These are phyloP conservation scores for Anguilla rostrata DNA, from an alignment of 2,113 vertebrate genomes.

Conservation along the genomic window DNA sequence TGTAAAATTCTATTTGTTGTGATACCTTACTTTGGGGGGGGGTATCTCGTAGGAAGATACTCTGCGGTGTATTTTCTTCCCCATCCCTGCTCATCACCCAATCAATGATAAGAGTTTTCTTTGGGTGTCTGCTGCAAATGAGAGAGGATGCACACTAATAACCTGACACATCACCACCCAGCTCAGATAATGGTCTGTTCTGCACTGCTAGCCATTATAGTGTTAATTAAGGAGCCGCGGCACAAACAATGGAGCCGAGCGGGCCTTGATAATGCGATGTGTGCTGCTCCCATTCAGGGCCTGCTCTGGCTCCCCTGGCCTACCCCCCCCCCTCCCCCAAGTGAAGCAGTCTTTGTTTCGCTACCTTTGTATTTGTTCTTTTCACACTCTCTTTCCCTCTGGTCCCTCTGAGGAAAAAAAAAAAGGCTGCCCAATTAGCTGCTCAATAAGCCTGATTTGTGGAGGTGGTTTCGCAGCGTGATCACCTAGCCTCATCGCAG, in stretches of 20 bases:
- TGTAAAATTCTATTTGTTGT: too few species aligned
- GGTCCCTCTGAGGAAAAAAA: conserved; percentile 44
- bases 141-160: not conserved
- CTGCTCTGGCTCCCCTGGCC: not conserved
- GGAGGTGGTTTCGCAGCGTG: conserved; percentile 14
- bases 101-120: not conserved
- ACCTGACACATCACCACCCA: not conserved
- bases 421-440: conserved; percentile 22
- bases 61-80: too few species aligned
- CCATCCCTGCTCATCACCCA: not conserved
- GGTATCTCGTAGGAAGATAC: too few species aligned
- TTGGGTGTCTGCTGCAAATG: not conserved
- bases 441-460: conserved; percentile 33
- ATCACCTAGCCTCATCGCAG: conserved; percentile 7
- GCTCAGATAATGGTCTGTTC: conserved; percentile 10
- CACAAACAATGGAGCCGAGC: conserved; percentile 20
- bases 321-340: not conserved
- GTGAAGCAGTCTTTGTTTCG: conserved; percentile 11
- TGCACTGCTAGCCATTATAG: conserved; percentile 18
- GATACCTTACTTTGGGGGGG: too few species aligned
- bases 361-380: conserved; percentile 22
- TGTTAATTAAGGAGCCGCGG: conserved; percentile 16
- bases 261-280: conserved; percentile 9
- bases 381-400: conserved; percentile 42
- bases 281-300: not conserved